A percentile compares a stretch with the other conserved stretches of the same genome.
Conservation (phyloP, 2,888 invertebrate genomes). For the Drosophila stalkeri region DNA sequence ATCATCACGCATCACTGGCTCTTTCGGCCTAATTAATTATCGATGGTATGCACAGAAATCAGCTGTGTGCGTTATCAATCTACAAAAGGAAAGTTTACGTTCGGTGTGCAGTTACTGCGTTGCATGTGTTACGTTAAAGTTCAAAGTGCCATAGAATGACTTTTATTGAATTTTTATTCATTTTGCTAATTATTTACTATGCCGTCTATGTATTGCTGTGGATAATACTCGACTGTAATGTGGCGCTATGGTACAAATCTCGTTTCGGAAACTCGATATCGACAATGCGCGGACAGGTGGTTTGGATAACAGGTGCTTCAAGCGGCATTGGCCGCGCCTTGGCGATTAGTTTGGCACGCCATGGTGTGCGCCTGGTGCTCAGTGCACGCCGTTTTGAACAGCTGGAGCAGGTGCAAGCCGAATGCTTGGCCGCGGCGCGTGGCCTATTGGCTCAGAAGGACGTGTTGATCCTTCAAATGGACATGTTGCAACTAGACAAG, state of each 20-base stretch:
- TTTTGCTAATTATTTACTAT: slow-evolving; percentile 85
- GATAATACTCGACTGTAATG: slow-evolving; percentile 87
- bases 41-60: slow-evolving; percentile 11
- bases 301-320: slow-evolving; percentile 94
- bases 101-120: background rate
- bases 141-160: slow-evolving; percentile 69
- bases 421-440: slow-evolving; percentile 86
- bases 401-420: slow-evolving; percentile 88
- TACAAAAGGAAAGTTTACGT: slow-evolving; percentile 1
- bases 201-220: slow-evolving; percentile 86
- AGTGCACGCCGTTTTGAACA: slow-evolving; percentile 89
- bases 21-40: background rate
- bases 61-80: slow-evolving; percentile 49
- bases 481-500: slow-evolving; percentile 87
- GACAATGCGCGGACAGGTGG: slow-evolving; percentile 88
- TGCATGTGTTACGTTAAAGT: slow-evolving; percentile 21
- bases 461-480: slow-evolving; percentile 89
- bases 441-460: slow-evolving; percentile 87
- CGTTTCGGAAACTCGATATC: slow-evolving; percentile 88
- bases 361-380: slow-evolving; percentile 89
- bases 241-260: slow-evolving; percentile 87
- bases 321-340: slow-evolving; percentile 92
- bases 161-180: slow-evolving; percentile 81
- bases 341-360: slow-evolving; percentile 89
- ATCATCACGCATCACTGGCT: background rate